Evolutionary conservation across 2,888 invertebrate species (phyloP), one percentile per base, ranked within the genome.

Genomic region (Lasioglossum morio): DNA sequence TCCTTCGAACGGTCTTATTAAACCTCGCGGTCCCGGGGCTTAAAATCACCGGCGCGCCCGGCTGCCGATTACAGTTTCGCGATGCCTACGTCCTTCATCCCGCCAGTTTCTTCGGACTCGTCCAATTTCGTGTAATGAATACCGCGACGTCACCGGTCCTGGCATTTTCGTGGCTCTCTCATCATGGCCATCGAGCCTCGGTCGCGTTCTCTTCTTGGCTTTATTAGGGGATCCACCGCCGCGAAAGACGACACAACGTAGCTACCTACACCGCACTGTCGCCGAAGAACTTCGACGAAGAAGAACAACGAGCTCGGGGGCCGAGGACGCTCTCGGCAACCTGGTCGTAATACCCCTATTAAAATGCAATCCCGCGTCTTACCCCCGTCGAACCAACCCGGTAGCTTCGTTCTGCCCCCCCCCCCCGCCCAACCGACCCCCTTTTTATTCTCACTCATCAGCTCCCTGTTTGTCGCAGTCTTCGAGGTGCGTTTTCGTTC

Each of bases 361-460:
- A 93, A 92, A 93, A 92, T 93, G 91, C 93, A 93, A 93, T 93
- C 91, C 90, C 86, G 85, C 91, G 87, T 91, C 89, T 91, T 87
- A 89, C 43, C 40, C 79, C 37, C 43, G 23, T 75, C 48, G 60
- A 48, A 72, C 40, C 82, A 81, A 72, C 74, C 86, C 43, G 74
- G 40, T 23, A 27, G 66, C 74, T 70, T 19, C 34, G 30, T 34
- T 40, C 80, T 78, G 14, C 53, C 43, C 27, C 30, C 14, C 57
- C 76, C 14, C 63, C 37, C n/a, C n/a, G n/a, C 19, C 72, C 12
- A 27, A 27, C 60, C 27, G 60, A 8, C 8, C 23, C 12, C 60
- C 27, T 63, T 63, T 63, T 63, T 63, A 63, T 30, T 16, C 60
- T 27, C 5, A 63, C 34, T 23, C 27, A 70, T 57, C 66, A 66